Conservation (phyloP, 2,797 vertebrate genomes). For the Pyrrhura leucotis region DNA sequence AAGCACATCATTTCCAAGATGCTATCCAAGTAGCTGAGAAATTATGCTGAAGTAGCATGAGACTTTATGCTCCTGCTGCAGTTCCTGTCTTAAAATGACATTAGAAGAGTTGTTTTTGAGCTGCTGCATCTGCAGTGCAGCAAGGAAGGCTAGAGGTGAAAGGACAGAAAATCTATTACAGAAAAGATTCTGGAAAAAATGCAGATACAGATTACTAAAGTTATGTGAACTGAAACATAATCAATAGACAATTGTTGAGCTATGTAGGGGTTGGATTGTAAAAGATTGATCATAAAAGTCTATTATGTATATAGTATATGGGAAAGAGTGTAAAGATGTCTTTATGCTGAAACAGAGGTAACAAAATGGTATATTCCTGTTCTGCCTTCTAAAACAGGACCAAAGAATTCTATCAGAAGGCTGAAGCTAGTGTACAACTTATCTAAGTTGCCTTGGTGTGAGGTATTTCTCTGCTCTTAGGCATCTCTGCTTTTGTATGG, state of each 20-base stretch:
- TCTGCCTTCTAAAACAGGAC: background rate
- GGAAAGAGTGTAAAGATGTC: background rate
- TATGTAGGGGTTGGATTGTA: background rate
- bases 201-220: background rate
- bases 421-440: background rate
- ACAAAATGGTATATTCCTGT: background rate
- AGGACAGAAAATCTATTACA: background rate
- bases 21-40: background rate
- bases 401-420: background rate
- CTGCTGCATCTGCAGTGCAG: slow-evolving; percentile 54
- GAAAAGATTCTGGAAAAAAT: background rate
- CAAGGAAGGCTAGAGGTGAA: slow-evolving; percentile 23
- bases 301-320: fast-evolving
- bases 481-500: background rate
- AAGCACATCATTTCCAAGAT: background rate
- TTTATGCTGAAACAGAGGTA: background rate
- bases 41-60: background rate
- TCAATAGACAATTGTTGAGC: background rate
- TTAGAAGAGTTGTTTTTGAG: slow-evolving; percentile 36
- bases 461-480: background rate
- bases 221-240: background rate
- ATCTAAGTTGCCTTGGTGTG: background rate
- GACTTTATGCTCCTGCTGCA: background rate
- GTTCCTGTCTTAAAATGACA: slow-evolving; percentile 35
- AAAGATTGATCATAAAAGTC: background rate